Evolutionary conservation across 1,140 invertebrate genomes (phyloP).

Genomic region (Lordiphosa clarofinis): DNA sequence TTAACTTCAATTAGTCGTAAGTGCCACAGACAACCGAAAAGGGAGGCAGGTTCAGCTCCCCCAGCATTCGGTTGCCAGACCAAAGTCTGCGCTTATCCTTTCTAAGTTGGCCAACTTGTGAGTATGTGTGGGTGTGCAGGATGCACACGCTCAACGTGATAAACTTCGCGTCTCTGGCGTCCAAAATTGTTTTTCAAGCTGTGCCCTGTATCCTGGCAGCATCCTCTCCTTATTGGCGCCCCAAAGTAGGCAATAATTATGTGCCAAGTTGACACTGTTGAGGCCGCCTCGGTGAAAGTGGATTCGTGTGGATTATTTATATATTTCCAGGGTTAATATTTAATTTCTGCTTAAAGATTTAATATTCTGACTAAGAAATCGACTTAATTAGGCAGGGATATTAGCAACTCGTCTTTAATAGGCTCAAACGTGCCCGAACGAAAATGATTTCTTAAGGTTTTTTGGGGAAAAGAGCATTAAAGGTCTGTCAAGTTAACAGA

Average conservation of each 20-base stretch:
- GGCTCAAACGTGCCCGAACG: too few relatives aligned
- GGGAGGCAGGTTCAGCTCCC: slow-evolving; percentile 1
- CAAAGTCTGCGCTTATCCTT: slow-evolving; percentile 5
- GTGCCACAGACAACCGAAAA: slow-evolving; percentile 41
- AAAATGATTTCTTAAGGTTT: too few relatives aligned
- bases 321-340: slow-evolving; percentile 3
- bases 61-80: neutral
- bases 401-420: too few relatives aligned
- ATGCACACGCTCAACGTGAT: slow-evolving; percentile 18
- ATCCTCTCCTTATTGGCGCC: slow-evolving; percentile 12
- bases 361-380: neutral
- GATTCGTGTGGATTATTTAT: slow-evolving; percentile 7
- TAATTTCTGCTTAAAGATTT: slow-evolving; percentile 4
- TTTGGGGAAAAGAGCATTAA: too few relatives aligned
- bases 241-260: slow-evolving; percentile 65
- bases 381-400: neutral
- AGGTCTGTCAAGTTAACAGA: too few relatives aligned
- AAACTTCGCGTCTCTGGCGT: slow-evolving; percentile 31
- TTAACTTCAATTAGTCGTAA: slow-evolving; percentile 73
- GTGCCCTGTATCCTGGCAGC: slow-evolving; percentile 19
- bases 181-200: slow-evolving; percentile 52
- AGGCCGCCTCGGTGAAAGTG: slow-evolving; percentile 12
- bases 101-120: slow-evolving; percentile 9
- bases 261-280: slow-evolving; percentile 39
- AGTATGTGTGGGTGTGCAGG: slow-evolving; percentile 4